Conservation (phyloP, 2,888 invertebrate species). For the Apamea crenata region DNA sequence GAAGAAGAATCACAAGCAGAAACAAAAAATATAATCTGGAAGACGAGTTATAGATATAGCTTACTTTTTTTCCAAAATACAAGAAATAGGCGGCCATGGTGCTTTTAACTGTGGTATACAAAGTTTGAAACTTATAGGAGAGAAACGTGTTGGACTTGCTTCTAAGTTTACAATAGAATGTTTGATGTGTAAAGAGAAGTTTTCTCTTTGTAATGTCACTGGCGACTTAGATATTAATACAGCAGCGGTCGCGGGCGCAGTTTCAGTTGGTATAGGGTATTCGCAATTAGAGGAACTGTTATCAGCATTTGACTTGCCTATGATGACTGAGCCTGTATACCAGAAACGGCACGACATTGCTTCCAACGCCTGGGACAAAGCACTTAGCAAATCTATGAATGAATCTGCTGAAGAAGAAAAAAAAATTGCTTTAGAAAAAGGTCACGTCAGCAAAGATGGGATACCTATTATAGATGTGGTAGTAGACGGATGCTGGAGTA, state of each 20-base stretch:
- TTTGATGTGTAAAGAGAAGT: constrained; percentile 4
- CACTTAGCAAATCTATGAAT: constrained; percentile 4
- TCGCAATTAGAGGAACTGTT: no score
- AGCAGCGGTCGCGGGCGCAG: constrained; percentile 4
- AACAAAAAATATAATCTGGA: no score
- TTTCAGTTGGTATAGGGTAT: no score
- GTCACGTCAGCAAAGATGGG: constrained; percentile 10
- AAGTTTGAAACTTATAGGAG: constrained; percentile 17
- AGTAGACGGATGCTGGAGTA: constrained; percentile 22
- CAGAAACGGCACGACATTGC: constrained; percentile 6
- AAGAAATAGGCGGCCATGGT: not conserved
- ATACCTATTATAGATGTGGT: constrained; percentile 20
- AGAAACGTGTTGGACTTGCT: constrained; percentile 11
- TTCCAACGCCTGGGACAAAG: not conserved
- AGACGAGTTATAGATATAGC: no score
- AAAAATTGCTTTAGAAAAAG: not conserved
- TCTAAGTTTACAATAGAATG: constrained; percentile 21
- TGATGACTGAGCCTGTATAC: not conserved
- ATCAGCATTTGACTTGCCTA: no score
- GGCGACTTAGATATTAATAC: constrained; percentile 24
- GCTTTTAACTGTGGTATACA: not conserved
- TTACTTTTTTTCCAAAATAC: not conserved
- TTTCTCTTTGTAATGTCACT: constrained; percentile 1
- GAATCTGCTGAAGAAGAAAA: constrained; percentile 23
- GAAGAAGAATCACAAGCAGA: no score